phyloP scores from a whole-genome alignment of 1,140 invertebrate genomes.

The Tribolium madens region DNA sequence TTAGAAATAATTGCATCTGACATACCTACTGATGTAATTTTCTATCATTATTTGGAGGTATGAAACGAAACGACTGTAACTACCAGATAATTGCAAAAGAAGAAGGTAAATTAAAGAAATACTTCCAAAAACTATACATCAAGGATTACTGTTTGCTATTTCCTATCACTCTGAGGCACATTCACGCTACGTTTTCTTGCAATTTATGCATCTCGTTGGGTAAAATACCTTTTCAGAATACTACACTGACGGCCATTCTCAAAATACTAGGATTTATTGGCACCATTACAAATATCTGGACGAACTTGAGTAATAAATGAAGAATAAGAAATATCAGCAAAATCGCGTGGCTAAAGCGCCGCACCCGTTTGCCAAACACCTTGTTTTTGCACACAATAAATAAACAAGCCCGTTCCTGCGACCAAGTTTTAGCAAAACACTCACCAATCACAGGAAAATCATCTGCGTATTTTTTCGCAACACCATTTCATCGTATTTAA shows the following conservation, averaged over 20 bases:
- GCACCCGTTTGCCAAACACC: conserved; percentile 4
- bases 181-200: background rate
- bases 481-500: background rate
- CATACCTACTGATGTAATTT: conserved; percentile 32
- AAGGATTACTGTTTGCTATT: conserved; percentile 11
- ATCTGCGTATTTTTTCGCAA: background rate
- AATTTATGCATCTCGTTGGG: conserved; percentile 1
- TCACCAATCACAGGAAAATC: conserved; percentile 16
- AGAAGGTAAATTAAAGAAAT: background rate
- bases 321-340: conserved; percentile 49
- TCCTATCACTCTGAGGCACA: conserved; percentile 19
- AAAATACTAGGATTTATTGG: conserved; percentile 53
- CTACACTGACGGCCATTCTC: conserved; percentile 52
- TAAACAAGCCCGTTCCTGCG: background rate
- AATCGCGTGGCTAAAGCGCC: conserved; percentile 44
- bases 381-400: background rate
- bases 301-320: conserved; percentile 44
- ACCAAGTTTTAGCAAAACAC: background rate
- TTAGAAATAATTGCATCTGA: background rate
- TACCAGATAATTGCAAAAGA: conserved; percentile 7
- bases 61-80: conserved; percentile 5
- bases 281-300: conserved; percentile 49
- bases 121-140: conserved; percentile 23
- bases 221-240: conserved; percentile 49
- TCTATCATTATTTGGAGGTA: conserved; percentile 1